Conservation (phyloP, 64 coral and sea anemone genomes). For the Pocillopora damicornis region DNA sequence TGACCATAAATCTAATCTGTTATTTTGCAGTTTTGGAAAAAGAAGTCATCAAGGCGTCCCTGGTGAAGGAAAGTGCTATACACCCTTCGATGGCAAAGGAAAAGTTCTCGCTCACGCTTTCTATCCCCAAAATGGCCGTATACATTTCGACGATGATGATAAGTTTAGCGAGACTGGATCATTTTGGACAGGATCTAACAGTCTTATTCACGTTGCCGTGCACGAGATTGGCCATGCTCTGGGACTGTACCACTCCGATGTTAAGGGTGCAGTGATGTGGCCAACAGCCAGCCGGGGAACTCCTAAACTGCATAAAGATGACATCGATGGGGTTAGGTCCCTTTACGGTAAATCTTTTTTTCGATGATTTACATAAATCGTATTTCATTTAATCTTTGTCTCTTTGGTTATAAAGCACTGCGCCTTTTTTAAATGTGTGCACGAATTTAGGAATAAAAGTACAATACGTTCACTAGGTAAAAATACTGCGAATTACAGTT, state of each 20-base stretch:
- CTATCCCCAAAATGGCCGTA: not conserved
- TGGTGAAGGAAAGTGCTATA: too few relatives aligned
- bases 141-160: slow-evolving; percentile 49
- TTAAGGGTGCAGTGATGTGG: slow-evolving; percentile 28
- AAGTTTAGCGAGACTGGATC: slow-evolving; percentile 48
- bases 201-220: slow-evolving; percentile 47
- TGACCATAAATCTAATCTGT: too few relatives aligned
- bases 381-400: too few relatives aligned
- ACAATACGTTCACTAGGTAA: too few relatives aligned
- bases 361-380: too few relatives aligned
- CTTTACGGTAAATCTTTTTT: not conserved
- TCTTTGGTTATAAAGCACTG: too few relatives aligned
- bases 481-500: too few relatives aligned
- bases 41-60: too few relatives aligned
- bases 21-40: too few relatives aligned
- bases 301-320: slow-evolving; percentile 39
- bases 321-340: slow-evolving; percentile 41
- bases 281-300: slow-evolving; percentile 4
- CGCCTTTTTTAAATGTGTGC: too few relatives aligned
- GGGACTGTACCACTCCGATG: slow-evolving; percentile 35
- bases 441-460: too few relatives aligned
- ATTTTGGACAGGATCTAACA: not conserved
- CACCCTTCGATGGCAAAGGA: slow-evolving; percentile 21
- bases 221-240: slow-evolving; percentile 54
- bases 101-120: slow-evolving; percentile 28